Percentiles rank a stretch among this genome's conserved stretches.
Conservation (phyloP, 2,888 invertebrate genomes). For the Penaeus monodon region DNA sequence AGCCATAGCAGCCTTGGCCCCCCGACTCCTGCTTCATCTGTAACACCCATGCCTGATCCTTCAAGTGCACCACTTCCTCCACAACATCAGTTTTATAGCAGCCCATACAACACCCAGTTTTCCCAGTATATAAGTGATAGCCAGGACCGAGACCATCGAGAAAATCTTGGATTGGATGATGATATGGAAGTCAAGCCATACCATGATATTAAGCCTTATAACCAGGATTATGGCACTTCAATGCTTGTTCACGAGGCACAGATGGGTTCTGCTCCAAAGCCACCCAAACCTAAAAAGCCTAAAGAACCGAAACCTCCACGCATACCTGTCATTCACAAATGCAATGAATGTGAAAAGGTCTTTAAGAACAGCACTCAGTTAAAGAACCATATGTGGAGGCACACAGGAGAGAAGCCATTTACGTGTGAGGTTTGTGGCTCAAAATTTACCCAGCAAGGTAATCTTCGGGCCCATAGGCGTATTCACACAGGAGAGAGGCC, state of each 20-base stretch:
- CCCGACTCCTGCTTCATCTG: conserved; percentile 38
- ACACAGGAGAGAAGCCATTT: conserved; percentile 65
- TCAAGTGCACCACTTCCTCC: conserved; percentile 39
- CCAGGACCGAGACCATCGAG: conserved; percentile 47
- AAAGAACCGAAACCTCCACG: conserved; percentile 65
- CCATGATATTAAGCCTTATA: conserved; percentile 62
- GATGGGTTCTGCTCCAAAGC: conserved; percentile 45
- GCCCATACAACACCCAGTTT: conserved; percentile 43
- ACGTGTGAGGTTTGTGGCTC: conserved; percentile 64
- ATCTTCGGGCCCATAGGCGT: conserved; percentile 60
- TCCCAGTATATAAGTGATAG: conserved; percentile 53
- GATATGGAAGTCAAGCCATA: conserved; percentile 45
- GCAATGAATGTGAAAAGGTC: conserved; percentile 62
- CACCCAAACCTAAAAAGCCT: conserved; percentile 62
- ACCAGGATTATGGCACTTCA: conserved; percentile 50
- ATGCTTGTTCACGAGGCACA: conserved; percentile 37
- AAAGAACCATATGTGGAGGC: conserved; percentile 65
- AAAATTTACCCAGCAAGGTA: conserved; percentile 64
- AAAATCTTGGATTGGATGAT: conserved; percentile 23
- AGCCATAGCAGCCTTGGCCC: conserved; percentile 40
- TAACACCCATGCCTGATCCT: conserved; percentile 54
- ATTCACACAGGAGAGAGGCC: conserved; percentile 65
- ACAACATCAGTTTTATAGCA: conserved; percentile 58
- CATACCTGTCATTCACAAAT: conserved; percentile 61
- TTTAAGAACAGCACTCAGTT: conserved; percentile 65